phyloP scores from a whole-genome alignment of 2,797 vertebrate species.

The Spondyliosoma cantharus region DNA sequence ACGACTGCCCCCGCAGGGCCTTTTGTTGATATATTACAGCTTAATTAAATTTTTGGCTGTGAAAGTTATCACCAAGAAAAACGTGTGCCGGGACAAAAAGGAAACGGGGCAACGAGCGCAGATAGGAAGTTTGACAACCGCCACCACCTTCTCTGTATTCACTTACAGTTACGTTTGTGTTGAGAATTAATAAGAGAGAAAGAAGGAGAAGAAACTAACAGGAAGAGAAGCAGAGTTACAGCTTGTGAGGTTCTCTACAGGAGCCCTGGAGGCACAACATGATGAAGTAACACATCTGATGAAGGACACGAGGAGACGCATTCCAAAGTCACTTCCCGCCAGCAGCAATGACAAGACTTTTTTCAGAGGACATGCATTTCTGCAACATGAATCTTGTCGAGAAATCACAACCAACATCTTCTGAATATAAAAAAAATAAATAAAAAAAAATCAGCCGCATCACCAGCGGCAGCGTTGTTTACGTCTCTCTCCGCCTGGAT shows the following conservation, averaged over 20 bases:
- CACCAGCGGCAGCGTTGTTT: not conserved
- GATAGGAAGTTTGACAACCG: conserved; percentile 10
- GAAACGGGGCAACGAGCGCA: not conserved
- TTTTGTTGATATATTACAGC: conserved; percentile 36
- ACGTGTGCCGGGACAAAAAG: conserved; percentile 25
- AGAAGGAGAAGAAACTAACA: not conserved
- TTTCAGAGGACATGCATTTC: not conserved
- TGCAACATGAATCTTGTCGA: not conserved
- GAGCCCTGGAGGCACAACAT: conserved; percentile 8
- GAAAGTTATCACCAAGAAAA: conserved; percentile 31
- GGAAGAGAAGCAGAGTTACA: not conserved
- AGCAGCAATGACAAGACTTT: not conserved
- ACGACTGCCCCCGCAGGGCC: conserved; percentile 8
- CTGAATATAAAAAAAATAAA: not conserved
- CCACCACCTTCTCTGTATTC: not conserved
- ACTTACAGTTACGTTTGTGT: not conserved
- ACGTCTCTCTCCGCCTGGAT: not conserved
- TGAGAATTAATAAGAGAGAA: not conserved
- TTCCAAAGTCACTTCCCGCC: conserved; percentile 17
- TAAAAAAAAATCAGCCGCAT: not conserved
- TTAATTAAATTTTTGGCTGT: conserved; percentile 35
- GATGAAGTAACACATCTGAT: conserved; percentile 6
- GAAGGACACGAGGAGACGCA: not conserved
- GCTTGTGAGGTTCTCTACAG: not conserved
- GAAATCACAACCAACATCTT: not conserved